These are phyloP conservation scores for Pherbina coryleti DNA, from an alignment of 2,888 invertebrate species.

Conservation along the genomic window DNA sequence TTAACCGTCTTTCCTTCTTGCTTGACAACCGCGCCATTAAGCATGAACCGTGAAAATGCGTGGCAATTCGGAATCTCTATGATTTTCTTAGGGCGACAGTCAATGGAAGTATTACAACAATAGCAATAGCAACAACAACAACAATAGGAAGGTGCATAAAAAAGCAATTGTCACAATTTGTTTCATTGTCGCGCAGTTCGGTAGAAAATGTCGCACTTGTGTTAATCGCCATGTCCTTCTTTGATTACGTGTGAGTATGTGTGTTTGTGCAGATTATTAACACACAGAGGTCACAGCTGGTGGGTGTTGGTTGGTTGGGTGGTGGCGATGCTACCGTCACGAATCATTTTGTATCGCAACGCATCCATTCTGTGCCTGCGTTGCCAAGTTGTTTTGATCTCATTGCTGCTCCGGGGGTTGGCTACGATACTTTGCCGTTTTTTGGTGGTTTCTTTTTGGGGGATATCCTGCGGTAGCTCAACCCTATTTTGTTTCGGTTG, in stretches of 20 bases:
- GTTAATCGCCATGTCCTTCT: neutral
- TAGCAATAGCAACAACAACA: slow-evolving; percentile 11
- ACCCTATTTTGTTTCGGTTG: slow-evolving; percentile 37
- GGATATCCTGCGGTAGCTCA: slow-evolving; percentile 48
- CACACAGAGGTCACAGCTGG: slow-evolving; percentile 37
- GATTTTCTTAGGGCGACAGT: neutral
- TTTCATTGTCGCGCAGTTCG: slow-evolving; percentile 28
- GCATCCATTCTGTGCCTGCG: neutral
- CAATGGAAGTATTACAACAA: neutral
- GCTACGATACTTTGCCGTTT: neutral
- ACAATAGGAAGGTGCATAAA: slow-evolving; percentile 8
- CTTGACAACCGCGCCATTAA: slow-evolving; percentile 15
- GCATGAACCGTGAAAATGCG: slow-evolving; percentile 33
- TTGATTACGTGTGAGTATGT: slow-evolving; percentile 6
- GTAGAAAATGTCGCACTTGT: slow-evolving; percentile 28
- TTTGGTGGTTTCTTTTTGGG: slow-evolving; percentile 22
- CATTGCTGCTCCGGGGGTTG: neutral
- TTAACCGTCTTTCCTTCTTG: neutral
- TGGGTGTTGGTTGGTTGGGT: slow-evolving; percentile 29
- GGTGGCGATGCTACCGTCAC: neutral
- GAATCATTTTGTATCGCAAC: slow-evolving; percentile 8
- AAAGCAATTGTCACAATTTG: slow-evolving; percentile 39
- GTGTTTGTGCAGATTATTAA: slow-evolving; percentile 24
- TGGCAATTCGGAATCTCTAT: neutral
- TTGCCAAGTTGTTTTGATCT: neutral